Evolutionary conservation across 2,797 vertebrate species (phyloP), one percentile per base, ranked within the genome.

Genomic region (Graptemys geographica): DNA sequence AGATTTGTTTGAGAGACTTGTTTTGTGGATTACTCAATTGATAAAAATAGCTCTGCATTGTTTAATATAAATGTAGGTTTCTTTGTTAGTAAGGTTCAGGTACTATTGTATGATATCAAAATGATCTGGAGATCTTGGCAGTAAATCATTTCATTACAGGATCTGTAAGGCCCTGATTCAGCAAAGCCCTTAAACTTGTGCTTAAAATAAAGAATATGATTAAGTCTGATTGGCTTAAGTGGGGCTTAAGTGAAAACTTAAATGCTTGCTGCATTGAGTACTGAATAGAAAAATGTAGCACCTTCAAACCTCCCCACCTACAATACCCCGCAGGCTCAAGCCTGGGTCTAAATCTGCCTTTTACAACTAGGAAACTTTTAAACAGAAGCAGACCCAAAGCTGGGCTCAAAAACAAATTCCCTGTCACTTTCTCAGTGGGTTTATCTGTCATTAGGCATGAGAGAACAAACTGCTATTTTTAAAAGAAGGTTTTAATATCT

Each of bases 401-500:
- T 92, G 91, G 83, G 83, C 78, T 86, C 37, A 59, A 44, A 91
- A 91, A 65, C 76, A 9, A 31, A 83, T 8, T 4, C 2, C 5
- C 37, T 89, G 87, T 21, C 88, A 49, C 90, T 90, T 94, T 92
- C 86, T 84, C 28, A 94, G 74, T 25, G 59, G 53, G 92, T 87
- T 89, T n/a, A 81, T 57, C 79, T 76, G 25, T 62, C 69, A 78
- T 92, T 84, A 92, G 27, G 53, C 33, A 88, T n/a, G 92, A 88
- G 65, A 53, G 95, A 96, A 96, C 28, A 90, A 88, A 93, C 8
- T 86, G 59, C 59, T 72, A 83, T 95, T 90, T 93, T 89, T 91
- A 95, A 90, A 56, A 76, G 55, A 95, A 8, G 47, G 21, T 93
- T 94, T 96, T 94, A 90, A 80, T 96, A 90, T 37, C 12, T 94